phyloP scores from a whole-genome alignment of 2,888 invertebrate species.

The Hecatera dysodea region DNA sequence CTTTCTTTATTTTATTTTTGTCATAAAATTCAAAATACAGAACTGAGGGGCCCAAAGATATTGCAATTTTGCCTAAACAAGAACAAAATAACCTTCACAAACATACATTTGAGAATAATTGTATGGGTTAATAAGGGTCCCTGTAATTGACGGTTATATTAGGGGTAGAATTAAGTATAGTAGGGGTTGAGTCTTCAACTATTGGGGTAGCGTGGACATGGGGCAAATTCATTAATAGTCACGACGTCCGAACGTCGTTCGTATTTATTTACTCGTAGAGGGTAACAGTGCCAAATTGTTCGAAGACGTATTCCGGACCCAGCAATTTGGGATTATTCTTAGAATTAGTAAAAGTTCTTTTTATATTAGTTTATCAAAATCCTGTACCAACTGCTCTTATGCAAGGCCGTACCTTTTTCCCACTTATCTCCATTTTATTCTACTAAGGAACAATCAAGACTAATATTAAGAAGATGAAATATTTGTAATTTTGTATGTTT shows the following conservation, averaged over 20 bases:
- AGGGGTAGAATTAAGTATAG: slow-evolving; percentile 16
- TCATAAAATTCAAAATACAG: not conserved
- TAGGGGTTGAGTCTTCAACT: slow-evolving; percentile 18
- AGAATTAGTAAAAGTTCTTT: no score
- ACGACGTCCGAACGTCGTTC: slow-evolving; percentile 14
- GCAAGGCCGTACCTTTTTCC: no score
- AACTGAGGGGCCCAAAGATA: not conserved
- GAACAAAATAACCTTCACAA: slow-evolving; percentile 10
- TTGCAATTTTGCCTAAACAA: not conserved
- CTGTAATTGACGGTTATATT: slow-evolving; percentile 13
- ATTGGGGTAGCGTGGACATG: slow-evolving; percentile 51
- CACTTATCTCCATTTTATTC: no score
- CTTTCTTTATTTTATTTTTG: not conserved
- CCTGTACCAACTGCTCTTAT: not conserved
- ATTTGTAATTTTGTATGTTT: no score
- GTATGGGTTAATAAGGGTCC: slow-evolving; percentile 22
- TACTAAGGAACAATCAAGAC: no score
- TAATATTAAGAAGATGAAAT: no score
- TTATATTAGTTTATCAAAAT: not conserved
- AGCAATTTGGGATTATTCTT: not conserved
- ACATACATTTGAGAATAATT: slow-evolving; percentile 19
- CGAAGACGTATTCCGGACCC: not conserved
- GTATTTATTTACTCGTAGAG: not conserved
- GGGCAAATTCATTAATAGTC: slow-evolving; percentile 45
- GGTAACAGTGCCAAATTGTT: slow-evolving; percentile 7